These are phyloP conservation scores for Mythimna lalbum DNA, from an alignment of 2,888 invertebrate genomes.

Conservation along the genomic window DNA sequence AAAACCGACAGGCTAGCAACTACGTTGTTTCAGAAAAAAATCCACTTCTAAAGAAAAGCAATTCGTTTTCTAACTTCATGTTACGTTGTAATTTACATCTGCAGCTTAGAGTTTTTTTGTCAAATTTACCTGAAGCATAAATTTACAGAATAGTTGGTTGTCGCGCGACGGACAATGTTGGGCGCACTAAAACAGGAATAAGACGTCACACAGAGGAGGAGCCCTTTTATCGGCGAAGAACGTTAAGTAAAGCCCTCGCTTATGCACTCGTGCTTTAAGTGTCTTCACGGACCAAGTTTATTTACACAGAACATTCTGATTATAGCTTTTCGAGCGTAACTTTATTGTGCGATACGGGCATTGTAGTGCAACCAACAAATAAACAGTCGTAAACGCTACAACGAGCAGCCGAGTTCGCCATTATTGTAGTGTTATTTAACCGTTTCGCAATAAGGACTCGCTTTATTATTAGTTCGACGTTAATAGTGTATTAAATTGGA, in stretches of 20 bases:
- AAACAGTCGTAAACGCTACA: constrained; percentile 66
- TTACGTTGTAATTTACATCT: constrained; percentile 62
- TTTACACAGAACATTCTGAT: constrained; percentile 71
- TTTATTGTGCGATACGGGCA: constrained; percentile 69
- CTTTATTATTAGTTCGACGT: constrained; percentile 64
- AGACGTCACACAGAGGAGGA: constrained; percentile 69
- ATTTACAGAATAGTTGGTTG: constrained; percentile 76
- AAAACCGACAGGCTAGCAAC: too few relatives aligned
- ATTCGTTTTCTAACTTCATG: constrained; percentile 54
- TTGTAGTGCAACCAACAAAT: constrained; percentile 66
- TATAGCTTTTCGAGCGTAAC: constrained; percentile 69
- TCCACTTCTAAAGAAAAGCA: constrained; percentile 2
- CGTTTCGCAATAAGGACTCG: constrained; percentile 60
- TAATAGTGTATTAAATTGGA: constrained; percentile 60
- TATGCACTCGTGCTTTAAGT: constrained; percentile 67
- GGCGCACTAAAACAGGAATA: constrained; percentile 76
- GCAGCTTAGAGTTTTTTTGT: constrained; percentile 59
- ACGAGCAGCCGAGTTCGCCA: constrained; percentile 49
- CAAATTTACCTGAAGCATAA: constrained; percentile 72
- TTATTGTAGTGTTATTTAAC: constrained; percentile 63
- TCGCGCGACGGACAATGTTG: constrained; percentile 73
- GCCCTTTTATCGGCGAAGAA: constrained; percentile 71
- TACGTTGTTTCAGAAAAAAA: background rate
- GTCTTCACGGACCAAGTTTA: constrained; percentile 70
- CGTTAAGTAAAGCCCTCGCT: constrained; percentile 68